A percentile compares a stretch with the other conserved stretches of the same genome.
phyloP scores from a whole-genome alignment of 2,797 vertebrate species.

The Gymnopithys bicolor region DNA sequence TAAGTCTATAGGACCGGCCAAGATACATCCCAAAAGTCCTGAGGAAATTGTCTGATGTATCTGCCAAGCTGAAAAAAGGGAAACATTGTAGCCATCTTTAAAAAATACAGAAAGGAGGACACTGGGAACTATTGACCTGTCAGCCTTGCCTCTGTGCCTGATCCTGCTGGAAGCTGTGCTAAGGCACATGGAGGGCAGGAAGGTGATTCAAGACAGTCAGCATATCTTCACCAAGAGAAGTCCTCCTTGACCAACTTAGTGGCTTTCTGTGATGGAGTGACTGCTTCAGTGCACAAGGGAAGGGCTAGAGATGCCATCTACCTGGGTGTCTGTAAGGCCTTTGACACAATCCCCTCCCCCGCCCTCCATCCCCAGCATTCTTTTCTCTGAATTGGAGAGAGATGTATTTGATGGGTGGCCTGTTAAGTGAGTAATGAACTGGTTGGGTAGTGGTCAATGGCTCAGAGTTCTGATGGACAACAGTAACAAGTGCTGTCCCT shows the following conservation, averaged over 20 bases:
- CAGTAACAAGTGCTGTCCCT: neutral
- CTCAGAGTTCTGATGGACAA: neutral
- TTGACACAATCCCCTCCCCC: neutral
- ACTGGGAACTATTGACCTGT: neutral
- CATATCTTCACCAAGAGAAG: fast-evolving
- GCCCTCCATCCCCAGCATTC: neutral
- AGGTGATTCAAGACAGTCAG: neutral
- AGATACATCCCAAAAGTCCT: too few species aligned
- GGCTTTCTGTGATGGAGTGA: neutral
- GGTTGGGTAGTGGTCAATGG: neutral
- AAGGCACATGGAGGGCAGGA: neutral
- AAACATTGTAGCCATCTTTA: neutral
- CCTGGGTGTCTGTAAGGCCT: neutral
- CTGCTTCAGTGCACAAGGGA: neutral
- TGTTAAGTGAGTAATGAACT: neutral
- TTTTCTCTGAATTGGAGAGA: neutral
- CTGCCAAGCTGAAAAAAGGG: fast-evolving
- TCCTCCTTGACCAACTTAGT: neutral
- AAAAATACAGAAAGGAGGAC: neutral
- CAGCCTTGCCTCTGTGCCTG: neutral
- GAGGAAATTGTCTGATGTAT: neutral
- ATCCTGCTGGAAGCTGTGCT: neutral
- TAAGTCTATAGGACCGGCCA: neutral
- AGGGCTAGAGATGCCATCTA: neutral
- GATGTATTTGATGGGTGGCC: neutral